phyloP scores from a whole-genome alignment of 1,140 invertebrate species.

The Drosophila dunni region DNA sequence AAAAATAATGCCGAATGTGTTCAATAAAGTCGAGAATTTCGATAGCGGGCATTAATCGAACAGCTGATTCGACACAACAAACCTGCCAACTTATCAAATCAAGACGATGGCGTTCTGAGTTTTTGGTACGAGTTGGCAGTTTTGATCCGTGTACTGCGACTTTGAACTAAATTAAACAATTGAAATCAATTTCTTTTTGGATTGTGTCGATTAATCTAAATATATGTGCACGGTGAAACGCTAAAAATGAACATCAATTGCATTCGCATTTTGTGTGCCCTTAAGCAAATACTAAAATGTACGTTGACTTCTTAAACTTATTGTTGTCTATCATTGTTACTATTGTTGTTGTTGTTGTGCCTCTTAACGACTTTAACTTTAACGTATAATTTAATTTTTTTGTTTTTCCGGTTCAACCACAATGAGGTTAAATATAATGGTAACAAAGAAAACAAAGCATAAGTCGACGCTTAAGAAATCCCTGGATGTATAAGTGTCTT shows the following conservation, averaged over 20 bases:
- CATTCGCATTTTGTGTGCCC: constrained; percentile 5
- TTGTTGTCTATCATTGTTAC: constrained; percentile 10
- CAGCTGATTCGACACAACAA: constrained; percentile 19
- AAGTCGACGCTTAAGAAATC: no score
- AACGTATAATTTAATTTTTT: neutral
- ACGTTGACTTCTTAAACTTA: constrained; percentile 8
- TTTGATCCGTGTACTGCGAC: constrained; percentile 14
- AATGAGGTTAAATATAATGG: no score
- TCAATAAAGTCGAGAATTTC: constrained; percentile 22
- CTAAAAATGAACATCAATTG: constrained; percentile 23
- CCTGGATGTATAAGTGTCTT: no score
- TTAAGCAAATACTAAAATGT: neutral
- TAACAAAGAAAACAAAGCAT: no score
- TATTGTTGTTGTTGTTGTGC: constrained; percentile 7
- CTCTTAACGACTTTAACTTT: constrained; percentile 14
- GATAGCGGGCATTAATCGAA: constrained; percentile 33
- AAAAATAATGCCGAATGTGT: constrained; percentile 24
- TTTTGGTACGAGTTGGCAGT: constrained; percentile 15
- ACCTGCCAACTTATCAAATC: constrained; percentile 32
- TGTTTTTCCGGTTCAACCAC: no score
- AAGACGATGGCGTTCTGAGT: neutral
- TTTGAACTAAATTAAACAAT: constrained; percentile 66
- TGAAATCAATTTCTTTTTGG: constrained; percentile 54
- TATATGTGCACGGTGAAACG: constrained; percentile 8
- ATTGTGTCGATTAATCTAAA: constrained; percentile 39